Evolutionary conservation across 2,888 invertebrate species (phyloP), one percentile per base, ranked within the genome.

Genomic region (Spialia ferax): DNA sequence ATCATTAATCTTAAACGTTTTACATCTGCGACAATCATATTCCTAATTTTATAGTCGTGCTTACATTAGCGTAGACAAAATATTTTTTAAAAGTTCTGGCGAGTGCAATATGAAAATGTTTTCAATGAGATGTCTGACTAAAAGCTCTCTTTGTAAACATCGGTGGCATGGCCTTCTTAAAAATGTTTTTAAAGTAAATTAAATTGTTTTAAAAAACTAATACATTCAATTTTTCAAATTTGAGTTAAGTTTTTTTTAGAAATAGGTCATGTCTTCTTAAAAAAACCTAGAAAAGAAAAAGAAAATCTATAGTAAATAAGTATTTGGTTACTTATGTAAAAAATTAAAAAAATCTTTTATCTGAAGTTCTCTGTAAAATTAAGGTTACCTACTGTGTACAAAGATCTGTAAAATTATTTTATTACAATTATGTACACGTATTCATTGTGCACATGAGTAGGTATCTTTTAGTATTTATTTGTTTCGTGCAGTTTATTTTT

Each of bases 51-150:
- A 50, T 23, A 50, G 50, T n/a, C 13, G 22, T 50, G 50, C 59
- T 59, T 26, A 59, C 23, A 59, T 45, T 59, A 26, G 20, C 20
- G 48, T 60, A 60, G 45, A 48, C 60, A 60, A 48, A 60, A 60
- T 60, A 60, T 60, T 48, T 18, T 60, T 45, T 48, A 29, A 48
- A 18, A n/a, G 8, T 10, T 26, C 59, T 54, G 15, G 42, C 26
- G 11, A 15, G 10, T 10, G 38, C 23, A 59, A 15, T 15, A 42
- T 22, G 35, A 57, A 57, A 22, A 57, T 45, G 23, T 42, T 59
- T 42, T 59, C 3, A 45, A 32, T 32, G 13, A 15, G 23, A 42
- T 13, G 57, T 45, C 45, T 6, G 10, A 29, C 60, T 60, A 50
- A 29, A 35, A 35, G 13, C 48, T 29, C 26, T 23, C 6, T 6